phyloP scores from a whole-genome alignment of 2,797 vertebrate species.

The Novumbra hubbsi region DNA sequence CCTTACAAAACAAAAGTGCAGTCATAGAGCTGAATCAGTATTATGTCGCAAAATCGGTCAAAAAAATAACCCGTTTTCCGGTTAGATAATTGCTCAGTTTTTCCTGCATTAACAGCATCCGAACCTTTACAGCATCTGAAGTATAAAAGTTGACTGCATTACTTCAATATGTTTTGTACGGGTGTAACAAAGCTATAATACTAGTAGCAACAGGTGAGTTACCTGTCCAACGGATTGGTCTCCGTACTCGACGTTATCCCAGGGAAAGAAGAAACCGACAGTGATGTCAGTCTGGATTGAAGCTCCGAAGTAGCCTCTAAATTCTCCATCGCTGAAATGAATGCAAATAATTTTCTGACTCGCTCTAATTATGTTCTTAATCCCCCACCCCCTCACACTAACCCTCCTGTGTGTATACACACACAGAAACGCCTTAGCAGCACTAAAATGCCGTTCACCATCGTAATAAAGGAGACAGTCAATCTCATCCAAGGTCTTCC shows the following conservation, averaged over 20 bases:
- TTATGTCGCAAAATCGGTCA: too few species aligned
- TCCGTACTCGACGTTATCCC: conserved; percentile 73
- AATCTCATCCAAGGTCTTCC: background rate
- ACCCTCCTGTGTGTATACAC: conserved; percentile 17
- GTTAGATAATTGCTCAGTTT: too few species aligned
- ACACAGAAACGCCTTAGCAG: background rate
- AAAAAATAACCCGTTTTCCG: too few species aligned
- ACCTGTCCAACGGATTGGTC: conserved; percentile 69
- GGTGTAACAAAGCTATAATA: background rate
- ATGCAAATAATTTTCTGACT: conserved; percentile 54
- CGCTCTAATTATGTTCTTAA: conserved; percentile 30
- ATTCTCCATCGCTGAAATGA: conserved; percentile 72
- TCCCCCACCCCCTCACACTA: conserved; percentile 49
- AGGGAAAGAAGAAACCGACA: conserved; percentile 78
- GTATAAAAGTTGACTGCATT: too few species aligned
- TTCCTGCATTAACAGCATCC: too few species aligned
- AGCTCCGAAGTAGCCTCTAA: conserved; percentile 71
- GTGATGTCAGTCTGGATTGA: conserved; percentile 76
- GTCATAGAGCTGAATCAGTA: too few species aligned
- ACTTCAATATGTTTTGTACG: too few species aligned
- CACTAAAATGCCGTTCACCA: background rate
- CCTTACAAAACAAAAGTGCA: background rate
- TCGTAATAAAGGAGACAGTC: conserved; percentile 18
- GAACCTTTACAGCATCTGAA: too few species aligned
- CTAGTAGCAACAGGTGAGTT: conserved; percentile 48